phyloP scores from a whole-genome alignment of 1,140 invertebrate species.

The Trinorchestia longiramus region DNA sequence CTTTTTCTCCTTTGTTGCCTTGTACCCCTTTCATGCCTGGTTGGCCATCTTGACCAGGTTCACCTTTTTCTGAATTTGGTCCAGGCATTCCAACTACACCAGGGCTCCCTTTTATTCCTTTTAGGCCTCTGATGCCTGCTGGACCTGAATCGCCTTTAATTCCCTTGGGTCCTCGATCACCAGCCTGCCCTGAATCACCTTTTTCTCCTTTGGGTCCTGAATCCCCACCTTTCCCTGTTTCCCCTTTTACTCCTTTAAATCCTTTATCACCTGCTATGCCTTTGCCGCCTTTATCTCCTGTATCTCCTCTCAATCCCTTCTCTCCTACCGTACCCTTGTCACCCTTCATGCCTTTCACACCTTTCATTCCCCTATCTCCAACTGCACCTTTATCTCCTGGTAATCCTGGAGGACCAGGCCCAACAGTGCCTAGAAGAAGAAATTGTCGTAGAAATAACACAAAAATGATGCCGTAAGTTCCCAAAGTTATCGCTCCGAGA shows the following conservation, averaged over 20 bases:
- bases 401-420: not conserved
- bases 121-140: not conserved
- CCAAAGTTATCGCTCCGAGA: not conserved
- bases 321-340: constrained; percentile 12
- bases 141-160: not conserved
- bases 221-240: not conserved
- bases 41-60: too few species aligned
- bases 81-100: too few species aligned
- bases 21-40: too few species aligned
- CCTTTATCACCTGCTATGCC: not conserved
- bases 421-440: not conserved
- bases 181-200: constrained; percentile 2
- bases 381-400: not conserved
- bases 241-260: constrained; percentile 21
- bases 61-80: too few species aligned
- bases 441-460: not conserved
- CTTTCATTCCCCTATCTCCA: constrained; percentile 24
- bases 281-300: constrained; percentile 38
- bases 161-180: not conserved
- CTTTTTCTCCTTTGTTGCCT: not conserved
- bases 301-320: constrained; percentile 53
- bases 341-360: constrained; percentile 39
- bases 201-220: not conserved
- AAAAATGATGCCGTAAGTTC: not conserved
- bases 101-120: not conserved